Conservation (phyloP, 2,797 vertebrate genomes). For the Gambelia wislizenii region DNA sequence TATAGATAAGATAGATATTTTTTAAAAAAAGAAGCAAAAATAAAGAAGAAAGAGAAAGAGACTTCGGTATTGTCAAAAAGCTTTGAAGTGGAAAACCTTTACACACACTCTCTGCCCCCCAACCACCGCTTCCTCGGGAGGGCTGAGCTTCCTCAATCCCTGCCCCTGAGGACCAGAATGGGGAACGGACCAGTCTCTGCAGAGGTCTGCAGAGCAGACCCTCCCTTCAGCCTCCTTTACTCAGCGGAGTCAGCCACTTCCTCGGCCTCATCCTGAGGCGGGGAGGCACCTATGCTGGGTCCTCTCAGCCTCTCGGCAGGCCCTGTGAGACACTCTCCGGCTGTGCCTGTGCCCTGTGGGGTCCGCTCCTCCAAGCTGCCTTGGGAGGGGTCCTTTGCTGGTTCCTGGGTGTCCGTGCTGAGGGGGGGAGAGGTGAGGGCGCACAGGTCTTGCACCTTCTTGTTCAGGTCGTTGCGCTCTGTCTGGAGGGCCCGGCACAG, state of each 20-base stretch:
- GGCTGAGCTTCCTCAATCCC: constrained; percentile 40
- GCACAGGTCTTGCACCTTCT: constrained; percentile 91
- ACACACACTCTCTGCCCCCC: neutral
- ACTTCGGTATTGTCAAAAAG: constrained; percentile 52
- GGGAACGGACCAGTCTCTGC: constrained; percentile 20
- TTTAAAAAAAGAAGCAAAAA: constrained; percentile 44
- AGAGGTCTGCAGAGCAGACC: constrained; percentile 20
- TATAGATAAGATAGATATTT: constrained; percentile 30
- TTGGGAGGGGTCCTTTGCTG: constrained; percentile 33
- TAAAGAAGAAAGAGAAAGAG: constrained; percentile 32
- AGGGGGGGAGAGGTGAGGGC: constrained; percentile 66
- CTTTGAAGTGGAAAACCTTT: constrained; percentile 62
- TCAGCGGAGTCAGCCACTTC: constrained; percentile 49
- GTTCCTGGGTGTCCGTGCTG: neutral
- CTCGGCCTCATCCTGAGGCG: constrained; percentile 58
- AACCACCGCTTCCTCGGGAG: constrained; percentile 13
- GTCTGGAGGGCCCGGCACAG: constrained; percentile 93
- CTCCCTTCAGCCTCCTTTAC: constrained; percentile 65
- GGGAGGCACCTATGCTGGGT: constrained; percentile 53
- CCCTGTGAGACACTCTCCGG: constrained; percentile 53
- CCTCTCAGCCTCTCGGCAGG: constrained; percentile 36
- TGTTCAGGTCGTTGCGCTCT: constrained; percentile 96
- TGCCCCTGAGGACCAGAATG: constrained; percentile 29
- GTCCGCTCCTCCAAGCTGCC: constrained; percentile 48
- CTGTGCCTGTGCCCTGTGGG: constrained; percentile 30